A percentile compares a stretch with the other conserved stretches of the same genome.
These are phyloP conservation scores for Halcyon chelicuti DNA, from an alignment of 2,797 vertebrate genomes.

Conservation along the genomic window DNA sequence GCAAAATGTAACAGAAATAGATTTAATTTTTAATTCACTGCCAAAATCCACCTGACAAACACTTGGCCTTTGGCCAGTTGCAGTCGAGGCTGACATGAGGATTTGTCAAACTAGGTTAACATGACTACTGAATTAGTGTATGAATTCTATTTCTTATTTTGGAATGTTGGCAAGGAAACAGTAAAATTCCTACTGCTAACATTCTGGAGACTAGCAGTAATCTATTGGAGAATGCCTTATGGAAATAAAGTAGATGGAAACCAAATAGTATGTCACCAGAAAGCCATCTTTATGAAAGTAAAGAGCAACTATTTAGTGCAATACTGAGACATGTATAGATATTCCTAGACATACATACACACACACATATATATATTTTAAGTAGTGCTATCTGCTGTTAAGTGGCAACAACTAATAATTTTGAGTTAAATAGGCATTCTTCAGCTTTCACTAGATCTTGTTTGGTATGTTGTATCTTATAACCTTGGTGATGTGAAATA, in stretches of 20 bases:
- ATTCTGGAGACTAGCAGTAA: background rate
- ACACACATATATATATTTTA: background rate
- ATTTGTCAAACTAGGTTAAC: slow-evolving; percentile 38
- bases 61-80: slow-evolving; percentile 37
- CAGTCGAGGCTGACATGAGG: slow-evolving; percentile 24
- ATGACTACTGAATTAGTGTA: background rate
- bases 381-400: background rate
- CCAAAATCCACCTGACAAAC: slow-evolving; percentile 58
- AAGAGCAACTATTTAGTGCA: background rate
- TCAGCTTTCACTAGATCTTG: background rate
- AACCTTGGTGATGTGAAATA: background rate
- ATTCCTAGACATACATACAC: background rate
- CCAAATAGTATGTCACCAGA: background rate
- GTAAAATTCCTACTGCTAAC: background rate
- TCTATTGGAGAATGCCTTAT: background rate
- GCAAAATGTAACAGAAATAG: slow-evolving; percentile 25
- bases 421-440: background rate
- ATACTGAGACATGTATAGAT: background rate
- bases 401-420: background rate
- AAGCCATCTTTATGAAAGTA: background rate
- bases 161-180: background rate
- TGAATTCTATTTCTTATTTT: slow-evolving; percentile 17
- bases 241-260: background rate
- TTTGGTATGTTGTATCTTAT: background rate
- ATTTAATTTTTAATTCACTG: slow-evolving; percentile 55